Evolutionary conservation across 1,140 invertebrate species (phyloP), one percentile per base, ranked within the genome.

Genomic region (Chymomyza costata): DNA sequence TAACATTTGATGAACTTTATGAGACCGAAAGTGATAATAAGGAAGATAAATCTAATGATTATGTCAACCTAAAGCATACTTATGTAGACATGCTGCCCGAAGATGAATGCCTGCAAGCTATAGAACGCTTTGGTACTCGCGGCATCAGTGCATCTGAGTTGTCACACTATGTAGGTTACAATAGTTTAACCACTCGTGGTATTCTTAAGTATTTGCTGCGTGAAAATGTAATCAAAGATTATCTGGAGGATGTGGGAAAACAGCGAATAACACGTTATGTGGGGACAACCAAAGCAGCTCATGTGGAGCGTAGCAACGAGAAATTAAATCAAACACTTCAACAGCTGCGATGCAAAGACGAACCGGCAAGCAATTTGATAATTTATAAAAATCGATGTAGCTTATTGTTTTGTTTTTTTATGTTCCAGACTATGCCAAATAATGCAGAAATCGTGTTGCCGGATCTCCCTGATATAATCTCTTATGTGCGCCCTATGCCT

Each of bases 11-110:
- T n/a, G 76, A 81, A 1, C 17, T 81, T 0, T 55, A 37, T 11
- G 86, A 86, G 2, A 66, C 68, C 8, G 74, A 85, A 6, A 88
- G 90, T 13, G 89, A 88, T 6, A 84, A 86, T 3, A 89, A 91
- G 13, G 87, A 89, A 7, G 85, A 83, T 17, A 1, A 59, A 49
- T 17, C 60, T 14, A 59, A 54, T 0, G 67, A 81, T 13, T 61
- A 65, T 18, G 25, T 73, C 0, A 56, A 37, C 37, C 17, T 52
- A 15, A 51, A 43, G 0, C 65, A 80, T 16, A 46, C 56, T 45
- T 60, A 38, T 38, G 5, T 83, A 7, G 78, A 83, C 43, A 82
- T 83, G 69, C 73, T 81, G 0, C 13, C 81, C 1, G 55, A 68
- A 14, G 48, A 78, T 1, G 76, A 85, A 44, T 62, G 71, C 14